Conservation (phyloP, 2,888 invertebrate species). For the Agonum fuliginosum region DNA sequence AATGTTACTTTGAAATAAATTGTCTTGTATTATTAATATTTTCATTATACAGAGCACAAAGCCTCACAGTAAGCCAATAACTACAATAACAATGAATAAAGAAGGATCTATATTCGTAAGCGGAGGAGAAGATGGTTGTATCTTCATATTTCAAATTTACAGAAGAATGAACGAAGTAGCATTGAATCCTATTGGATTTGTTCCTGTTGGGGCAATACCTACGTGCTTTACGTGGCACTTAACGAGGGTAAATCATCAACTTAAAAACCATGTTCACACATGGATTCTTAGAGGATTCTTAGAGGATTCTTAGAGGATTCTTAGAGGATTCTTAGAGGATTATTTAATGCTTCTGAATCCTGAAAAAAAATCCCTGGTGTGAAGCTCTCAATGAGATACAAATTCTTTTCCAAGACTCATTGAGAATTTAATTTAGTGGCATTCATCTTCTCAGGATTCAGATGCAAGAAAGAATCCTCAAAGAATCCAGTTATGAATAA, state of each 20-base stretch:
- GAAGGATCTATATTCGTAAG: slow-evolving; percentile 78
- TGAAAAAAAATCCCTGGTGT: too few relatives aligned
- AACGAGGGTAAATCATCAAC: slow-evolving; percentile 70
- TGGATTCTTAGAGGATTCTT: too few relatives aligned
- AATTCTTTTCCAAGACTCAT: too few relatives aligned
- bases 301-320: too few relatives aligned
- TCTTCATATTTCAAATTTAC: slow-evolving; percentile 78
- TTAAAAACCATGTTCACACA: too few relatives aligned
- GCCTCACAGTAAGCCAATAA: slow-evolving; percentile 80
- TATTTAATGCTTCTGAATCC: too few relatives aligned
- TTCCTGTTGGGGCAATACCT: slow-evolving; percentile 78
- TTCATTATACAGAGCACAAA: slow-evolving; percentile 75
- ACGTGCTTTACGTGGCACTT: slow-evolving; percentile 83
- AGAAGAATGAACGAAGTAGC: slow-evolving; percentile 67
- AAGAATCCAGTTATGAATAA: too few relatives aligned
- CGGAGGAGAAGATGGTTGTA: slow-evolving; percentile 80
- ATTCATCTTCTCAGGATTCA: too few relatives aligned
- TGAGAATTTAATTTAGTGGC: too few relatives aligned
- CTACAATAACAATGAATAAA: slow-evolving; percentile 78
- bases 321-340: too few relatives aligned
- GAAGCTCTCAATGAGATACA: too few relatives aligned
- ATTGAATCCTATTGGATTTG: slow-evolving; percentile 81
- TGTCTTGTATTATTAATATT: slow-evolving; percentile 25
- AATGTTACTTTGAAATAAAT: background rate
- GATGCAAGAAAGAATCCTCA: too few relatives aligned